These are phyloP conservation scores for Vipera latastei DNA, from an alignment of 2,797 vertebrate genomes.

Conservation along the genomic window DNA sequence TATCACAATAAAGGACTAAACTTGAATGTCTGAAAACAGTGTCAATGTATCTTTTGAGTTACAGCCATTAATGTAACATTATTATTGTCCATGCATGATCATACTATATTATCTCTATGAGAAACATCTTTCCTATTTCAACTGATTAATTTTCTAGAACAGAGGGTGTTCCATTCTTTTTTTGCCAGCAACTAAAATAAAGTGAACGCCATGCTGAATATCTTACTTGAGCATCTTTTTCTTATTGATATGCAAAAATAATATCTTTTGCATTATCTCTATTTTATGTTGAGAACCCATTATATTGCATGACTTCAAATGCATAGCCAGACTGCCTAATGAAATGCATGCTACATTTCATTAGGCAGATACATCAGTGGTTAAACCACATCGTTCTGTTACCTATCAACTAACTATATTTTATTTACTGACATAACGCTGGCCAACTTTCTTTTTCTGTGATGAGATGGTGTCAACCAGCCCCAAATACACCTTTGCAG, in stretches of 20 bases:
- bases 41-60: neutral
- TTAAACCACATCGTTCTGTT: neutral
- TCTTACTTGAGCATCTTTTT: neutral
- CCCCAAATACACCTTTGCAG: constrained; percentile 31
- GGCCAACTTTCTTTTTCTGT: constrained; percentile 33
- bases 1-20: constrained; percentile 1
- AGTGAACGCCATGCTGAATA: neutral
- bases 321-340: neutral
- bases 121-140: constrained; percentile 34
- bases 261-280: neutral
- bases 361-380: constrained; percentile 9
- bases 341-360: neutral
- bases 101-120: constrained; percentile 34
- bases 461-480: constrained; percentile 30
- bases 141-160: constrained; percentile 35
- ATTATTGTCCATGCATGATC: constrained; percentile 28
- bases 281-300: constrained; percentile 8
- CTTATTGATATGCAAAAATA: neutral
- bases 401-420: constrained; percentile 26
- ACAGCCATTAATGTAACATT: neutral
- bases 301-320: constrained; percentile 15
- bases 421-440: constrained; percentile 5
- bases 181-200: constrained; percentile 2
- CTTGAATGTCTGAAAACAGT: neutral
- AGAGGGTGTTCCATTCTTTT: constrained; percentile 31